Evolutionary conservation across 2,797 vertebrate species (phyloP).

Genomic region (Gallinago nigripennis): DNA sequence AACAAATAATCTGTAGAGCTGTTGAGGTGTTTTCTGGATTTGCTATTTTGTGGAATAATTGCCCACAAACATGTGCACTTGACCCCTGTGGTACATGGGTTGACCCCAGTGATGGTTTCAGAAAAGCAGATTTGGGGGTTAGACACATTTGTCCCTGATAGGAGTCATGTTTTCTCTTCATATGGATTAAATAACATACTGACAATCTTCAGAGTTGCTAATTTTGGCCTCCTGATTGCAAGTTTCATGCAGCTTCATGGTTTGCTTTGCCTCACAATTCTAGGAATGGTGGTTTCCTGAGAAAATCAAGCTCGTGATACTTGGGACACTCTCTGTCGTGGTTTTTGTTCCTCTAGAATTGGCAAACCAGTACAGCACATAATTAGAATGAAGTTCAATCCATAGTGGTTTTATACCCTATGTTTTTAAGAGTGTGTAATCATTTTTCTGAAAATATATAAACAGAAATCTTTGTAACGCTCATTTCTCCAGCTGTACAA

Average conservation of each 20-base stretch:
- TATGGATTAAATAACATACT: not conserved
- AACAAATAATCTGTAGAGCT: not conserved
- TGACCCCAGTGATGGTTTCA: not conserved
- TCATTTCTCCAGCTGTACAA: not conserved
- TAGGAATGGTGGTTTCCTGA: slow-evolving; percentile 5
- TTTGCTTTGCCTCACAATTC: not conserved
- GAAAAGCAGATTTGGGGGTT: not conserved
- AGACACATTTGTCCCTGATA: not conserved
- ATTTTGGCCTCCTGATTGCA: slow-evolving; percentile 13
- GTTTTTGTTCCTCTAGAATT: not conserved
- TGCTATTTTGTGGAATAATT: not conserved
- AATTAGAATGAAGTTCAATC: not conserved
- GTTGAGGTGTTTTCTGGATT: not conserved
- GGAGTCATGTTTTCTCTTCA: not conserved
- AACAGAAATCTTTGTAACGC: not conserved
- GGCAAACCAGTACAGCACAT: not conserved
- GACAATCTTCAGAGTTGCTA: not conserved
- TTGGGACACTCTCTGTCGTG: not conserved
- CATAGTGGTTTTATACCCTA: not conserved
- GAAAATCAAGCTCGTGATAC: not conserved
- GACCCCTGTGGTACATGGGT: not conserved
- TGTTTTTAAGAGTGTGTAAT: not conserved
- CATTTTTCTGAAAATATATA: not conserved
- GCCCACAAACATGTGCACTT: not conserved
- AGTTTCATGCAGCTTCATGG: not conserved